Base-by-base conservation (phyloP, 1,140 invertebrate species). In the Oryctes rhinoceros region DNA sequence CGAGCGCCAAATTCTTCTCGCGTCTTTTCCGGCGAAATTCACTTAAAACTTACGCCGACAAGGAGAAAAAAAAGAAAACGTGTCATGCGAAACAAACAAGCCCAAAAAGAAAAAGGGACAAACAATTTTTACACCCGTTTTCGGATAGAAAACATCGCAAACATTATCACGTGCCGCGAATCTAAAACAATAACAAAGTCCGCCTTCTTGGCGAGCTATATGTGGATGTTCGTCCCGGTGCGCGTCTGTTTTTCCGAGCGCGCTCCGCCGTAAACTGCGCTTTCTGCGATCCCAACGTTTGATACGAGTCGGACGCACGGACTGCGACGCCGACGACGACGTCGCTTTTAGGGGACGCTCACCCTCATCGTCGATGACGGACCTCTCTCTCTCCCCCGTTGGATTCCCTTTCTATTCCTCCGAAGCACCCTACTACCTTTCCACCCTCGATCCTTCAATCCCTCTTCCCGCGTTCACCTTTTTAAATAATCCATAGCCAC, bases 401-500 rank as follows among this genome's bases (percentile, higher is more conserved):
- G 7, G 53, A 18, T 18, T 20, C 15, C 13, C 53, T 44, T 4
- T 44, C 39, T 44, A 30, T 30, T 30, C 24, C 2, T 30, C 24
- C 2, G 24, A 30, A 9, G 18, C 20, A 11, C 20, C 35, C 39
- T 44, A 7, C 9, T 44, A 44, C 39, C 39, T 44, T 44, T 7
- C 39, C 39, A 44, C 39, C 39, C 39, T 44, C 39, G 65, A 13
- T 71, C 65, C 24, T 71, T 15, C 65, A 13, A 20, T 15, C 53
- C 15, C 53, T 18, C 9, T 24, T 24, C 65, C 65, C 65, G 20
- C 65, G 65, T 24, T 13, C 65, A 71, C 5, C 65, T 37, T 71
- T 59, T 71, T 71, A 71, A 71, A 71, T 71, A 71, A 24, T 71
- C 65, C 65, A 71, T 24, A 71, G 24, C 65, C 20, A 35, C 65